A percentile compares a stretch with the other conserved stretches of the same genome.
These are phyloP conservation scores for Atherinosoma microstoma DNA, from an alignment of 2,797 vertebrate species.

Conservation along the genomic window DNA sequence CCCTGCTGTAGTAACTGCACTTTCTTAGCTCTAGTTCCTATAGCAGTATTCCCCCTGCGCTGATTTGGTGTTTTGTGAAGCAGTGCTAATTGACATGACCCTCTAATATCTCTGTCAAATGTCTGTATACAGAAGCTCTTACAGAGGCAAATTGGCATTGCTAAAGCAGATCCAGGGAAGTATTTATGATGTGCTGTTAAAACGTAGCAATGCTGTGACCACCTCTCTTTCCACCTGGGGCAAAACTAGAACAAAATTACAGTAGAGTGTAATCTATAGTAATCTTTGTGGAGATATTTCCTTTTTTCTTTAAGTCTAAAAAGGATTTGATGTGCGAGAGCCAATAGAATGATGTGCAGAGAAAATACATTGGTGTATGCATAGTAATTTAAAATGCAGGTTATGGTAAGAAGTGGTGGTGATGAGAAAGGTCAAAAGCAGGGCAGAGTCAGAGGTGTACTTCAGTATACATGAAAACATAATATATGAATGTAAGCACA, in stretches of 20 bases:
- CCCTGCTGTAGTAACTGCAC: constrained; percentile 61
- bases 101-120: constrained; percentile 53
- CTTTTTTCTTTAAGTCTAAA: constrained; percentile 17
- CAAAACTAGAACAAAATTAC: constrained; percentile 24
- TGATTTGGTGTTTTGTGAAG: constrained; percentile 64
- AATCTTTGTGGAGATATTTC: constrained; percentile 29
- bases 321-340: constrained; percentile 36
- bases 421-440: constrained; percentile 13
- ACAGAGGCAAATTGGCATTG: constrained; percentile 46
- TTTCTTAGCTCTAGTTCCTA: constrained; percentile 63
- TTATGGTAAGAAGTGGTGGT: constrained; percentile 1
- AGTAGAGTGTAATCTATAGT: constrained; percentile 2
- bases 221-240: constrained; percentile 18
- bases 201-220: constrained; percentile 18
- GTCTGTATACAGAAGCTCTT: constrained; percentile 51
- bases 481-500: not conserved
- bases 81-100: constrained; percentile 59
- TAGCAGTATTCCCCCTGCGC: constrained; percentile 57
- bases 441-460: not conserved
- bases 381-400: constrained; percentile 29
- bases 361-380: constrained; percentile 31
- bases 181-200: constrained; percentile 55
- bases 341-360: constrained; percentile 22
- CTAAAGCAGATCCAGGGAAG: constrained; percentile 41
- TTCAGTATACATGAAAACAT: not conserved